Evolutionary conservation across 1,140 invertebrate species (phyloP).

Genomic region (Atopsyche davidsoni): DNA sequence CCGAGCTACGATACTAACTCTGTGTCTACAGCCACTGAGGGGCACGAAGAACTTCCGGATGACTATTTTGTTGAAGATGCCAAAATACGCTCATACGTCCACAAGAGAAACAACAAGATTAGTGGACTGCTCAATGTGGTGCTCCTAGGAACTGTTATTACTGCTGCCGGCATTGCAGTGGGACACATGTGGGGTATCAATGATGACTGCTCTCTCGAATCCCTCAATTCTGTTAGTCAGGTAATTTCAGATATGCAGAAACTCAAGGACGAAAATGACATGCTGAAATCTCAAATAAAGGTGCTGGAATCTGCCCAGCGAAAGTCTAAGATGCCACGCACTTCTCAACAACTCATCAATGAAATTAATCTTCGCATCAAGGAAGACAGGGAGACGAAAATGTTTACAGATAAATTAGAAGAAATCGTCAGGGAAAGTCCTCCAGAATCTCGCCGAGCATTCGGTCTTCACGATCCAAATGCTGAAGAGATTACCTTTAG

Average conservation of each 20-base stretch:
- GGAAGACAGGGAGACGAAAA: neutral
- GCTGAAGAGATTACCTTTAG: too few relatives aligned
- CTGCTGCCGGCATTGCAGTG: slow-evolving; percentile 42
- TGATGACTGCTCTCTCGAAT: slow-evolving; percentile 40
- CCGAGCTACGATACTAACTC: slow-evolving; percentile 18
- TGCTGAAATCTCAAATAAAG: slow-evolving; percentile 32
- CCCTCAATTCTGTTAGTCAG: slow-evolving; percentile 40
- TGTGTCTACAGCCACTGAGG: slow-evolving; percentile 30
- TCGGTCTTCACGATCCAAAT: too few relatives aligned
- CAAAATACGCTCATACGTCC: slow-evolving; percentile 45
- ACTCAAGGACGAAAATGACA: slow-evolving; percentile 45
- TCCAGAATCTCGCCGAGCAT: too few relatives aligned
- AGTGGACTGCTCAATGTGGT: slow-evolving; percentile 45
- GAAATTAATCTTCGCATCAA: slow-evolving; percentile 5
- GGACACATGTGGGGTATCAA: slow-evolving; percentile 47
- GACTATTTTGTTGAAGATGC: slow-evolving; percentile 30
- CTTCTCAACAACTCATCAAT: slow-evolving; percentile 6
- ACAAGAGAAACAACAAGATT: slow-evolving; percentile 43
- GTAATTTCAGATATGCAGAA: slow-evolving; percentile 46
- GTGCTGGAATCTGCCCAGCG: slow-evolving; percentile 9
- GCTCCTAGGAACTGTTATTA: slow-evolving; percentile 44
- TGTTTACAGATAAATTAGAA: too few relatives aligned
- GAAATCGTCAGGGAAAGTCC: too few relatives aligned
- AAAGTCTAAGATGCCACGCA: neutral
- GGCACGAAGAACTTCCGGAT: slow-evolving; percentile 30